These are phyloP conservation scores for Cyprinodon brontotheroides DNA, from an alignment of 2,113 vertebrate genomes.

Conservation along the genomic window DNA sequence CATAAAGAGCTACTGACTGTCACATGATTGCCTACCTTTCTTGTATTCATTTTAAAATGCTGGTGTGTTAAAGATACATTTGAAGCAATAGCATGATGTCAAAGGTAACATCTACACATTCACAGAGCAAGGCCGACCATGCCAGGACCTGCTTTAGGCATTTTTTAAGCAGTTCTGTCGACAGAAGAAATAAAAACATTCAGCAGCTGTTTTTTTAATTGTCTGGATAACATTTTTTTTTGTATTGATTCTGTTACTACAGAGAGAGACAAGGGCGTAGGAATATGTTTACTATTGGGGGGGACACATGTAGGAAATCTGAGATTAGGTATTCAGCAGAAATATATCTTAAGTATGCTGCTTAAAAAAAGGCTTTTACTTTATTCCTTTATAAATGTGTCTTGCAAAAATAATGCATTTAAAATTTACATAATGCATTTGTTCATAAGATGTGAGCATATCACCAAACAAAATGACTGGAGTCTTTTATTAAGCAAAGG, in stretches of 20 bases:
- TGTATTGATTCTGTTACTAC: not conserved
- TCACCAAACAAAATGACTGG: too few relatives aligned
- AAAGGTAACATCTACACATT: not conserved
- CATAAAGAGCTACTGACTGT: not conserved
- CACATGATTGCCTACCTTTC: not conserved
- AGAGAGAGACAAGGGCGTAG: too few relatives aligned
- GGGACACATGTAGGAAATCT: too few relatives aligned
- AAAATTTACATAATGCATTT: too few relatives aligned
- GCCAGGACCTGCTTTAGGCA: not conserved
- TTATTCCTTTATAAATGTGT: too few relatives aligned
- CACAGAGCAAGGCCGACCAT: not conserved
- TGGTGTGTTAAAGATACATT: not conserved
- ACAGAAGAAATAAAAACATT: not conserved
- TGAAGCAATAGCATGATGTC: not conserved
- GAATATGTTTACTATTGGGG: too few relatives aligned
- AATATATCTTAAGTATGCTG: too few relatives aligned
- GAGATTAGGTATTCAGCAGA: too few relatives aligned
- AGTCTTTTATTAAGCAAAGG: too few relatives aligned
- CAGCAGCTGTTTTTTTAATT: not conserved
- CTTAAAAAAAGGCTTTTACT: too few relatives aligned
- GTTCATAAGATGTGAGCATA: too few relatives aligned
- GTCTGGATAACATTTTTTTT: not conserved
- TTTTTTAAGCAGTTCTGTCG: not conserved
- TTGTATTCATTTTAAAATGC: not conserved
- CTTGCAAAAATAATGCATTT: too few relatives aligned